Conservation (phyloP, 2,888 invertebrate species). For the Cephus pulcher region DNA sequence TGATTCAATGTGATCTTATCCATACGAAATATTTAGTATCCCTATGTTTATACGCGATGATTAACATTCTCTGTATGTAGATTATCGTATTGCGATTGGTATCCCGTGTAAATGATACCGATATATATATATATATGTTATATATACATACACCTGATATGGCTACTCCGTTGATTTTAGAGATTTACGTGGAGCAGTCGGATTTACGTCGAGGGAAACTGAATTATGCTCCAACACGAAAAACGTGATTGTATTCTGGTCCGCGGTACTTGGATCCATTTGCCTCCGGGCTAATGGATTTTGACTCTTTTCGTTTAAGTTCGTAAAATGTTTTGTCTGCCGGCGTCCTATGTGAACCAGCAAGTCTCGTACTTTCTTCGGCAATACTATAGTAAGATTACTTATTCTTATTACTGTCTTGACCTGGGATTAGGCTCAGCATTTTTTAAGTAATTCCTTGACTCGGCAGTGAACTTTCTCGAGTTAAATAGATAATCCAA, state of each 20-base stretch:
- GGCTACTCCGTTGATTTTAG: neutral
- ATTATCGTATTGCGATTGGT: neutral
- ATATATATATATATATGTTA: neutral
- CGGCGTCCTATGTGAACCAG: neutral
- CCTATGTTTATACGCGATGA: neutral
- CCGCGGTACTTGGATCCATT: neutral
- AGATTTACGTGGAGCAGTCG: neutral
- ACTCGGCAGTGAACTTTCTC: neutral
- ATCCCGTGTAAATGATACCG: neutral
- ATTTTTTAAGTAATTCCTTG: neutral
- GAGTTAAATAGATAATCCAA: neutral
- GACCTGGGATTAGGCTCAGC: neutral
- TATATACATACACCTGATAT: neutral
- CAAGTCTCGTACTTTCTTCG: neutral
- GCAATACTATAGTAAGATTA: too few relatives aligned
- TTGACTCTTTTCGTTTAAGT: neutral
- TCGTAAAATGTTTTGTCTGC: neutral
- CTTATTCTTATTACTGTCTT: too few relatives aligned
- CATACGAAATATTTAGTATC: neutral
- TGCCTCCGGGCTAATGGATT: neutral
- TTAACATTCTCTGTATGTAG: neutral
- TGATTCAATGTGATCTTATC: neutral
- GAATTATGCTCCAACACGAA: neutral
- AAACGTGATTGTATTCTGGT: neutral
- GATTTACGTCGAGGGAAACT: neutral